These are phyloP conservation scores for Forbesichthys agassizii DNA, from an alignment of 2,113 vertebrate species.

Conservation along the genomic window DNA sequence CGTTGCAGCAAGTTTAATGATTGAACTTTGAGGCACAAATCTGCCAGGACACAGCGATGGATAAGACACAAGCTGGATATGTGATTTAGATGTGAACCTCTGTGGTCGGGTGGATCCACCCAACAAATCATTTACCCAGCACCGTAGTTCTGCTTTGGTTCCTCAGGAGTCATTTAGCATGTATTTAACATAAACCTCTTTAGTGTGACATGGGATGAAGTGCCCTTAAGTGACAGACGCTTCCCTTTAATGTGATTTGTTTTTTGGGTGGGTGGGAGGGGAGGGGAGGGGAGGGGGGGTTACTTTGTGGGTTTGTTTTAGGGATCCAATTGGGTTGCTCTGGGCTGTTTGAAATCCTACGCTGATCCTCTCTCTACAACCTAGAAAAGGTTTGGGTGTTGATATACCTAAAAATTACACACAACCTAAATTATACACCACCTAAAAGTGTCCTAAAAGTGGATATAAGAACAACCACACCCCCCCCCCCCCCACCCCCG, in stretches of 20 bases:
- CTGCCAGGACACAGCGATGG: conserved; percentile 51
- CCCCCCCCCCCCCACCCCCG: neutral
- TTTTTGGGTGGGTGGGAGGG: neutral
- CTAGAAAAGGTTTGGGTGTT: conserved; percentile 32
- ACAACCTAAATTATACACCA: neutral
- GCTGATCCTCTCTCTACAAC: conserved; percentile 31
- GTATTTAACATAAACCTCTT: conserved; percentile 74
- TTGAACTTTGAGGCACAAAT: conserved; percentile 49
- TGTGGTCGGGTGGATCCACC: conserved; percentile 43
- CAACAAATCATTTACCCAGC: conserved; percentile 44
- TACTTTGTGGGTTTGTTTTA: conserved; percentile 32
- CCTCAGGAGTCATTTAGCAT: conserved; percentile 63
- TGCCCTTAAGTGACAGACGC: conserved; percentile 68
- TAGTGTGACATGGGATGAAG: conserved; percentile 62
- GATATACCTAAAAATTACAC: conserved; percentile 15
- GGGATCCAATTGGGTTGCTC: conserved; percentile 40
- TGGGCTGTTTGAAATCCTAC: conserved; percentile 54
- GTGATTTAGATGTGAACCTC: conserved; percentile 62
- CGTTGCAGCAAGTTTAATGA: conserved; percentile 42
- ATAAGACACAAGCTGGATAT: conserved; percentile 56
- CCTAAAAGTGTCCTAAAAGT: conserved; percentile 10
- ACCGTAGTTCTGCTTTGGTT: conserved; percentile 39
- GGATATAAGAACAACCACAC: conserved; percentile 25
- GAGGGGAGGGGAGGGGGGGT: neutral
- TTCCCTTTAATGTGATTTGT: conserved; percentile 61